Percentiles rank a stretch among this genome's conserved stretches.
Evolutionary conservation across 2,113 vertebrate genomes (phyloP).

Genomic region (Aythya baeri): DNA sequence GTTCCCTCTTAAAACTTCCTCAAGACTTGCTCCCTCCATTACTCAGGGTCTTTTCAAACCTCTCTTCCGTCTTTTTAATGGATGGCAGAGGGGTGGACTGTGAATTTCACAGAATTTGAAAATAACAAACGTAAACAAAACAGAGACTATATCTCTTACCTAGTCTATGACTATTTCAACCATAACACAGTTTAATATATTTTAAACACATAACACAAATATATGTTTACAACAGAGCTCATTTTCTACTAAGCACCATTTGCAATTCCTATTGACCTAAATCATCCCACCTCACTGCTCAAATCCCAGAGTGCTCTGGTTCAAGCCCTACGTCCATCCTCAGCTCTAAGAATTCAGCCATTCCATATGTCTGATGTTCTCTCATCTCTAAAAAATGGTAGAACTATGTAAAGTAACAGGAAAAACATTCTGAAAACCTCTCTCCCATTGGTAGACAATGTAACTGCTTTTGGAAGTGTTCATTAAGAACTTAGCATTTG

Average conservation of each 20-base stretch:
- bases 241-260: not conserved
- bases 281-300: not conserved
- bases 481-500: not conserved
- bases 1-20: not conserved
- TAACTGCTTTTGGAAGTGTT: not conserved
- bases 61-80: not conserved
- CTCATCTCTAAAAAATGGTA: not conserved
- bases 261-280: not conserved
- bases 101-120: not conserved
- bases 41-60: not conserved
- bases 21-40: not conserved
- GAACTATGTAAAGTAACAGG: not conserved
- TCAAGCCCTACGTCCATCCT: not conserved
- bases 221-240: not conserved
- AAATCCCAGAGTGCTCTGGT: not conserved
- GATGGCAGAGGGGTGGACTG: not conserved
- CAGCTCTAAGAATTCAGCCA: not conserved
- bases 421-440: not conserved
- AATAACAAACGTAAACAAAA: not conserved
- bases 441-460: not conserved
- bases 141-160: not conserved
- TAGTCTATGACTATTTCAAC: not conserved
- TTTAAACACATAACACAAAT: not conserved
- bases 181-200: not conserved
- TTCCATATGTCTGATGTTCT: not conserved